A percentile compares a stretch with the other conserved stretches of the same genome.
These are phyloP conservation scores for Octomys mimax DNA, from an alignment of 2,797 vertebrate species.

Conservation along the genomic window DNA sequence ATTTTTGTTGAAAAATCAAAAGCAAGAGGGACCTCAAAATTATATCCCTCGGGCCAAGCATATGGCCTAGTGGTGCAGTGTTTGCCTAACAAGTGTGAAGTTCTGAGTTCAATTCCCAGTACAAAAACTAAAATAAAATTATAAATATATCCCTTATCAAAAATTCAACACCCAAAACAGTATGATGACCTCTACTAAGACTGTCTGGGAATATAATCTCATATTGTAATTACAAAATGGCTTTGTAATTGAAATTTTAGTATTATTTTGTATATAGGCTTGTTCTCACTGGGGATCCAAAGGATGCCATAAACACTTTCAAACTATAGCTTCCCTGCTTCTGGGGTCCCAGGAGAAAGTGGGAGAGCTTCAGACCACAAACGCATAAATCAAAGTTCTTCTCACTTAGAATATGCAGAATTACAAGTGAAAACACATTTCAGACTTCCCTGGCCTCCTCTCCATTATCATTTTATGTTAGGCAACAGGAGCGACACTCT, in stretches of 20 bases:
- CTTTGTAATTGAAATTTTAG: conserved; percentile 69
- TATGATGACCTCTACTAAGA: conserved; percentile 31
- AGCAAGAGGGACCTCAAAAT: conserved; percentile 69
- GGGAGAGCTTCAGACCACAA: conserved; percentile 44
- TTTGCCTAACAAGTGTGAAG: too few relatives aligned
- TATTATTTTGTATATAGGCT: conserved; percentile 16
- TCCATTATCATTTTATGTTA: neutral
- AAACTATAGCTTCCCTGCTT: neutral
- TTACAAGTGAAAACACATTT: neutral
- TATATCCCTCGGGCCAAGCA: conserved; percentile 7
- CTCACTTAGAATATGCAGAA: conserved; percentile 25
- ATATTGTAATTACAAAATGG: conserved; percentile 42
- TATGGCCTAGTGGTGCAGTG: too few relatives aligned
- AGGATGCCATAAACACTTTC: neutral
- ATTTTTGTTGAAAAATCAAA: conserved; percentile 74
- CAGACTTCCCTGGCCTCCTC: neutral
- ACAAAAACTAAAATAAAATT: too few relatives aligned
- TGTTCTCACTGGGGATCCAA: conserved; percentile 57
- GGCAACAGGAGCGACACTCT: neutral
- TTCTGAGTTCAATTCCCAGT: too few relatives aligned
- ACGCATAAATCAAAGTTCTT: neutral
- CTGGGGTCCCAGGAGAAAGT: conserved; percentile 42
- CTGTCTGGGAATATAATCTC: conserved; percentile 41
- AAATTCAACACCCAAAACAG: conserved; percentile 68
- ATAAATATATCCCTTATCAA: neutral